Evolutionary conservation across 2,797 vertebrate species (phyloP), one percentile per base, ranked within the genome.

Genomic region (Emys orbicularis): DNA sequence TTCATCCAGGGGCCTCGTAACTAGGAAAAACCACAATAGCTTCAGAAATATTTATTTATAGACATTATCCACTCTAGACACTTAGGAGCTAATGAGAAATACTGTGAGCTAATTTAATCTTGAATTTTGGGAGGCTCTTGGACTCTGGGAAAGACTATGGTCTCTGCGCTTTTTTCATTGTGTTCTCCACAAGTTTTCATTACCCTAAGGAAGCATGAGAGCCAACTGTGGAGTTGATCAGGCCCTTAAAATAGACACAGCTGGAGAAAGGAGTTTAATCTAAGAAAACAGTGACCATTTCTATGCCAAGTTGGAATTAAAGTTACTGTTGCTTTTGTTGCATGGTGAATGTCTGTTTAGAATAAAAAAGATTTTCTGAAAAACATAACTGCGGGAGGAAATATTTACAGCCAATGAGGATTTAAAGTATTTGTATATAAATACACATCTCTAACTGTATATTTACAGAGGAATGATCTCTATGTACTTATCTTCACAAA

Each of bases 351-450:
- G 57, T 84, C 54, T 89, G 56, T 95, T 96, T 89, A 95, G 59
- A 96, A 93, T 89, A 89, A 96, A 97, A 88, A 94, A 92, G 93
- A 90, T 91, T 94, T 93, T 94, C 95, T 86, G 47, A 79, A 85
- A 92, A 96, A 53, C 56, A 90, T 44, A 44, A 90, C 82, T 84
- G 61, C 83, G 79, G 95, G 95, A 96, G 93, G 72, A 95, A 94
- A 87, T 72, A 93, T 88, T 97, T 95, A 90, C 74, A 88, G 50
- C 65, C 83, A 95, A 93, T 81, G 84, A 95, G 56, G 76, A 97
- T 81, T 88, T 87, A 11, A 4, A 86, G n/a, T 89, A n/a, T 59
- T 84, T 79, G 27, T 41, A 80, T 80, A 41, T 82, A 87, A 49
- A 8, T 47, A 23, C 29, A 49, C 41, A 29, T 61, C 37, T 27